Conservation (phyloP, 1,140 invertebrate genomes). For the Phocides pigmalion region DNA sequence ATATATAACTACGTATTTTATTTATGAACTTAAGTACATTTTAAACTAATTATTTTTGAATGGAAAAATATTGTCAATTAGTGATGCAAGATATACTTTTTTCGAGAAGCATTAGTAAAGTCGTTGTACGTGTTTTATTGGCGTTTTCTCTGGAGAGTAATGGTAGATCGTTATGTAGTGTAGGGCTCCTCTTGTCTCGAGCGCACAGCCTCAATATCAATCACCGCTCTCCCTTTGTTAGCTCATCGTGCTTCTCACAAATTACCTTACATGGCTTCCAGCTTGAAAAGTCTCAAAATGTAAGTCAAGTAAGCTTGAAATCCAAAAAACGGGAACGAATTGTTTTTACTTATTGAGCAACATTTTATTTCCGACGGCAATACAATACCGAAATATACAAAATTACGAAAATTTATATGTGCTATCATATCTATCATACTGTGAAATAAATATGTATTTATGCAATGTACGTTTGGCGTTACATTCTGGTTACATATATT, state of each 20-base stretch:
- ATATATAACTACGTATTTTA: no score
- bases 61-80: not conserved
- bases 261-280: conserved; percentile 1
- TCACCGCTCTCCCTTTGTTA: conserved; percentile 18
- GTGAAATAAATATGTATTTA: no score
- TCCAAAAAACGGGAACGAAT: not conserved
- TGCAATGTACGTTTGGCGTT: no score
- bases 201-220: conserved; percentile 18
- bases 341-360: not conserved
- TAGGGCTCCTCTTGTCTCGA: conserved; percentile 12
- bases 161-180: conserved; percentile 9
- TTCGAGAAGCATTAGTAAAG: conserved; percentile 10
- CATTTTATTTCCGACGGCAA: not conserved
- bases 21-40: no score
- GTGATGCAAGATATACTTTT: not conserved
- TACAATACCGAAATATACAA: not conserved
- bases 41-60: no score
- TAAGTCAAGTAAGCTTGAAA: not conserved
- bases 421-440: no score
- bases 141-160: conserved; percentile 17
- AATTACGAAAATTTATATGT: no score
- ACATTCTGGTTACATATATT: no score
- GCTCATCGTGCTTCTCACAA: not conserved
- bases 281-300: not conserved
- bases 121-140: conserved; percentile 23